Evolutionary conservation across 2,113 vertebrate genomes (phyloP), one percentile per base, ranked within the genome.

Genomic region (Gambusia holbrooki): DNA sequence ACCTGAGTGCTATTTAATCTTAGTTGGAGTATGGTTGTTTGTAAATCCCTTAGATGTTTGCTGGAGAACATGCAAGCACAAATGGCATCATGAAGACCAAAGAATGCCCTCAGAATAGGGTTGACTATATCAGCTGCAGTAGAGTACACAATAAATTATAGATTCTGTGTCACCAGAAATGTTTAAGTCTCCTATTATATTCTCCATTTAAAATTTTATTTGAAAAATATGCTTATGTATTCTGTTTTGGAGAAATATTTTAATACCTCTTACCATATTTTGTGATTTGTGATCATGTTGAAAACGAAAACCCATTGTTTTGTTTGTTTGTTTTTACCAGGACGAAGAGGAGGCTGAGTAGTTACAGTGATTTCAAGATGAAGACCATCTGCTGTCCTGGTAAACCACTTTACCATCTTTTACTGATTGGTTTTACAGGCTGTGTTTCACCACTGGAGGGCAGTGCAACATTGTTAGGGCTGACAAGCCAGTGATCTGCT

Each of bases 291-390:
- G 2, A 35, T 0, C 6, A 32, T 65, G 37, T 73, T 68, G 62
- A 48, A 76, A 40, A 51, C 63, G 28, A 32, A 80, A n/a, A 32
- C 13, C 12, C 17, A 35, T 1, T 25, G 65, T 69, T 17, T 84
- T 45, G 22, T 82, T 63, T 25, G 73, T 48, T 32, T 28, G 85
- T 10, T 85, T 77, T 33, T 32, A 51, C 68, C 83, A 94, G 90
- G 51, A 2, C n/a, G 92, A 93, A 78, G 92, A 93, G 77, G 92
- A 84, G 71, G 88, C 87, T 1, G 90, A 93, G 66, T 92, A 93
- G 79, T 67, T 67, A 45, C n/a, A 79, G 37, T 0, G 58, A 76
- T 1, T 42, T 33, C 42, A 48, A 32, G 72, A 82, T 63, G 73
- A 66, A 69, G 40, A 82, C 66, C 64, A n/a, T 64, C 73, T 69